Evolutionary conservation across 2,888 invertebrate species (phyloP), one percentile per base, ranked within the genome.

Genomic region (Trachelus stipa): DNA sequence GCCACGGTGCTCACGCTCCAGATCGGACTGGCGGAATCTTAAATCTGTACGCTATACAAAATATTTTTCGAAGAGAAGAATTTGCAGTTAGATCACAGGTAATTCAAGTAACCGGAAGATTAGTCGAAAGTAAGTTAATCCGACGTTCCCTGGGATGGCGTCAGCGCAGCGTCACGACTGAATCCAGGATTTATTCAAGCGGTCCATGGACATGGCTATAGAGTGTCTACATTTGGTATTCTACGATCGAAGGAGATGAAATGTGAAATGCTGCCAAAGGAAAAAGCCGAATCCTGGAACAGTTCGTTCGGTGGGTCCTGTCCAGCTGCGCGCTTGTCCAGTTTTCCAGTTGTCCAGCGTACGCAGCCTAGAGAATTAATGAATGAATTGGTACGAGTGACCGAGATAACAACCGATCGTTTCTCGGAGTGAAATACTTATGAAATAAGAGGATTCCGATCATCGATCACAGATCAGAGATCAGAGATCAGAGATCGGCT

Each of bases 121-220:
- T 73, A 76, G 71, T 74, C 78, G 82, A 83, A 80, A 79, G 80
- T 79, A 79, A 83, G 80, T 77, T 78, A 79, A 81, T 80, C 77
- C 79, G 71, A 73, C 77, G 76, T 84, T 81, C 83, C 74, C 79
- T 56, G 56, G 81, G 79, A 77, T 81, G 37, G 76, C 78, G 76
- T 56, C 56, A 23, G 23, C 9, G n/a, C 56, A 23, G 56, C 56
- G 56, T 23, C 56, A 23, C 56, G 56, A 56, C 9, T 83, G 82
- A 85, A 83, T 83, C 82, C 83, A 84, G 83, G 82, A 85, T 83
- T 82, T 84, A 31, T 31, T 71, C 71, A 34, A 71, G 33, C 71
- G 71, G 33, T 71, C 31, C 71, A 34, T 12, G 34, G 23, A 71
- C 71, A 1, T 30, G 33, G 31, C 71, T 71, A 9, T 1, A 71